Conservation (phyloP, 53 echinoderm and acorn worm species). For the Antedon mediterranea region DNA sequence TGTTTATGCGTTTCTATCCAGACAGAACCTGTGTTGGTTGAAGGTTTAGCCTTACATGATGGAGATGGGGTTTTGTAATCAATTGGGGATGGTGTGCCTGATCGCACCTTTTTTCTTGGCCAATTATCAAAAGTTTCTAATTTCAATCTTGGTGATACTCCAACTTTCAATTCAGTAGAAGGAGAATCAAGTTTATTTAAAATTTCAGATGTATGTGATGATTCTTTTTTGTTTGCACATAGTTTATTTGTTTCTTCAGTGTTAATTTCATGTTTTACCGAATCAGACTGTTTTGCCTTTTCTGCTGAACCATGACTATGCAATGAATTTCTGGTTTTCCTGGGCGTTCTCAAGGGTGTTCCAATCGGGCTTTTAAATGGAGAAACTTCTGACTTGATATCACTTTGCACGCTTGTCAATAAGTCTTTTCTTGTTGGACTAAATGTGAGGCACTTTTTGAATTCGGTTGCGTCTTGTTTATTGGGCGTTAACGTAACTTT, state of each 20-base stretch:
- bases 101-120: not conserved
- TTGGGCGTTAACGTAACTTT: conserved; percentile 10
- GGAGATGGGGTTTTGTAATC: not conserved
- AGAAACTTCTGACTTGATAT: not conserved
- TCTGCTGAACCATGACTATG: not conserved
- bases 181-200: not conserved
- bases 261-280: not conserved
- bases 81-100: not conserved
- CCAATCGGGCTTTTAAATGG: not conserved
- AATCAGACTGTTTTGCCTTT: not conserved
- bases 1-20: not conserved
- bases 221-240: not conserved
- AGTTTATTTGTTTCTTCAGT: not conserved
- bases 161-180: not conserved
- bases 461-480: not conserved
- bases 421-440: not conserved
- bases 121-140: not conserved
- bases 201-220: not conserved
- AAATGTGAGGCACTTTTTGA: not conserved
- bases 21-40: not conserved
- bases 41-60: not conserved
- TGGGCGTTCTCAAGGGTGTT: not conserved
- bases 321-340: not conserved
- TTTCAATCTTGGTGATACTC: not conserved
- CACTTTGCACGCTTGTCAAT: not conserved